A percentile compares a stretch with the other conserved stretches of the same genome.
These are phyloP conservation scores for Protosalanx chinensis DNA, from an alignment of 2,797 vertebrate species.

Conservation along the genomic window DNA sequence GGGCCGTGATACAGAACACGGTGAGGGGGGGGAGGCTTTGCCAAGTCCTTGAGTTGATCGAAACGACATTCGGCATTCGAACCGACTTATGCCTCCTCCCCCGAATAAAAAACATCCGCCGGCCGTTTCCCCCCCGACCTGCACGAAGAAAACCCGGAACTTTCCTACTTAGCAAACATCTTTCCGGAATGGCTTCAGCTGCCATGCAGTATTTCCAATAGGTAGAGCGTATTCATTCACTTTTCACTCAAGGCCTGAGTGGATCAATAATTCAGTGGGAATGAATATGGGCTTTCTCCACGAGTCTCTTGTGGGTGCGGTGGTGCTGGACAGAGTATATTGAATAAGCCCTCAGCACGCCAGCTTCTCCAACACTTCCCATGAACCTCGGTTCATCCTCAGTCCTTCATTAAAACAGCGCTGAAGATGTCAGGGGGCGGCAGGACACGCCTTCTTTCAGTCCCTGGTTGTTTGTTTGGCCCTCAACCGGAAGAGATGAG, in stretches of 20 bases:
- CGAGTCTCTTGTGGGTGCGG: conserved; percentile 30
- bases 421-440: neutral
- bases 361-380: conserved; percentile 31
- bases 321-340: conserved; percentile 35
- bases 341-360: conserved; percentile 30
- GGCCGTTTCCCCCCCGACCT: too few species aligned
- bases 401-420: neutral
- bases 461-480: neutral
- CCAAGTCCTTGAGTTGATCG: conserved; percentile 23
- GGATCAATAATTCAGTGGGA: conserved; percentile 58
- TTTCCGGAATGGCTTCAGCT: too few species aligned
- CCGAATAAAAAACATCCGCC: neutral
- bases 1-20: conserved; percentile 11
- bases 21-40: neutral
- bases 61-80: conserved; percentile 28
- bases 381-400: conserved; percentile 25
- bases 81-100: neutral
- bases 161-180: neutral
- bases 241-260: conserved; percentile 56
- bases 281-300: conserved; percentile 42
- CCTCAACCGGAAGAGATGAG: neutral
- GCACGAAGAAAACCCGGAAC: neutral
- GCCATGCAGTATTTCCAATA: conserved; percentile 29
- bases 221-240: conserved; percentile 50
- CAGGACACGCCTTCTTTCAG: neutral